Evolutionary conservation across 2,113 vertebrate genomes (phyloP).

Genomic region (Grammomys dolichurus): DNA sequence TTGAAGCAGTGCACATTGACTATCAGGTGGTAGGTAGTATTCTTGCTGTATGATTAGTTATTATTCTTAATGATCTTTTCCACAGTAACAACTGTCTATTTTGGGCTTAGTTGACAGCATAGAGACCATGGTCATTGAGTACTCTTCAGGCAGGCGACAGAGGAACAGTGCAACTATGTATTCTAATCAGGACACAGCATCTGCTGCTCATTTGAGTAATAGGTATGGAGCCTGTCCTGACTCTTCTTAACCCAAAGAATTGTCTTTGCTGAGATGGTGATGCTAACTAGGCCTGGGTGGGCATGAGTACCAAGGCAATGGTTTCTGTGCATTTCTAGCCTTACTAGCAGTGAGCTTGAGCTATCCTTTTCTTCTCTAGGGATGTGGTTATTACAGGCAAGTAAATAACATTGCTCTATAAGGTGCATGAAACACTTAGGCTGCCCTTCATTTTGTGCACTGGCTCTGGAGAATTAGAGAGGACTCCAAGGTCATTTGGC

Average conservation of each 20-base stretch:
- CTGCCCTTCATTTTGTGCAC: background rate
- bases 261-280: background rate
- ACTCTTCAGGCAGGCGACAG: background rate
- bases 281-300: background rate
- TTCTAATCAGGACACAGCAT: rapidly evolving
- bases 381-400: background rate
- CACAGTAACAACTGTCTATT: background rate
- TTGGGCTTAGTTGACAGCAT: background rate
- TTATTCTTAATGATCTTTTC: background rate
- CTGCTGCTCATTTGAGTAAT: background rate
- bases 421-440: background rate
- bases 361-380: background rate
- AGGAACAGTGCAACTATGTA: background rate
- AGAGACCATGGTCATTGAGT: background rate
- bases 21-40: background rate
- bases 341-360: background rate
- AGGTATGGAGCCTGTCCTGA: background rate
- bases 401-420: background rate
- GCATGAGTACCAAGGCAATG: background rate
- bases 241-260: background rate
- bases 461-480: conserved; percentile 16
- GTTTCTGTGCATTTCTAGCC: background rate
- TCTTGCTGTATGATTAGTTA: background rate
- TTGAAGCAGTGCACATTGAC: background rate
- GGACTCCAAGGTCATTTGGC: background rate